A percentile compares a stretch with the other conserved stretches of the same genome.
These are phyloP conservation scores for Metellina segmentata DNA, from an alignment of 2,888 invertebrate species.

Conservation along the genomic window DNA sequence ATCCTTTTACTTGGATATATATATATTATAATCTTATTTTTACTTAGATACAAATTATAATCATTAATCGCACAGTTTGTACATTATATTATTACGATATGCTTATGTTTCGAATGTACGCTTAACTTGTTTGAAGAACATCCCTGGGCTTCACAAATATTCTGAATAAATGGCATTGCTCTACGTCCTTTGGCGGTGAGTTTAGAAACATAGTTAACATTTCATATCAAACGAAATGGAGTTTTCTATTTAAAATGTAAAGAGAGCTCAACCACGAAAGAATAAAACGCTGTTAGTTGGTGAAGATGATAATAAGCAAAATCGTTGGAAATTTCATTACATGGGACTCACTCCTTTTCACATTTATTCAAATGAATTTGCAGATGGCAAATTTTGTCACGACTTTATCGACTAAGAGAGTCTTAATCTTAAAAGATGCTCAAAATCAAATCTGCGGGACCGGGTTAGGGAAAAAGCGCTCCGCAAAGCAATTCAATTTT, in stretches of 20 bases:
- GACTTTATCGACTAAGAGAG: not conserved
- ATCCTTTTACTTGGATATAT: too few relatives aligned
- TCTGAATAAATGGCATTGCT: too few relatives aligned
- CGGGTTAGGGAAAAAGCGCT: not conserved
- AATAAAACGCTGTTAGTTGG: too few relatives aligned
- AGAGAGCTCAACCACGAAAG: too few relatives aligned
- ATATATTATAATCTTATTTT: too few relatives aligned
- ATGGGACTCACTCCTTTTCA: not conserved
- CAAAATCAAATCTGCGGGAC: conserved; percentile 24
- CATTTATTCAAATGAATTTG: conserved; percentile 1
- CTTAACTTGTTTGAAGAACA: too few relatives aligned
- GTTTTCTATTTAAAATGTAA: not conserved
- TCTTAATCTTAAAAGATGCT: conserved; percentile 17
- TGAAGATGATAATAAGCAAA: not conserved
- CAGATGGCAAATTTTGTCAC: conserved; percentile 10
- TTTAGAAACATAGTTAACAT: not conserved
- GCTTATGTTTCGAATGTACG: too few relatives aligned
- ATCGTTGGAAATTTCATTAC: conserved; percentile 19
- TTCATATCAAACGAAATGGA: not conserved
- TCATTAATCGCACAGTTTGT: too few relatives aligned
- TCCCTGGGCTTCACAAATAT: too few relatives aligned
- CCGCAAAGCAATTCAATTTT: conserved; percentile 12
- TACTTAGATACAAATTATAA: too few relatives aligned
- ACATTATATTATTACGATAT: too few relatives aligned
- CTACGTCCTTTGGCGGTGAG: too few relatives aligned